These are phyloP conservation scores for Pammene aurita DNA, from an alignment of 2,888 invertebrate species.

Conservation along the genomic window DNA sequence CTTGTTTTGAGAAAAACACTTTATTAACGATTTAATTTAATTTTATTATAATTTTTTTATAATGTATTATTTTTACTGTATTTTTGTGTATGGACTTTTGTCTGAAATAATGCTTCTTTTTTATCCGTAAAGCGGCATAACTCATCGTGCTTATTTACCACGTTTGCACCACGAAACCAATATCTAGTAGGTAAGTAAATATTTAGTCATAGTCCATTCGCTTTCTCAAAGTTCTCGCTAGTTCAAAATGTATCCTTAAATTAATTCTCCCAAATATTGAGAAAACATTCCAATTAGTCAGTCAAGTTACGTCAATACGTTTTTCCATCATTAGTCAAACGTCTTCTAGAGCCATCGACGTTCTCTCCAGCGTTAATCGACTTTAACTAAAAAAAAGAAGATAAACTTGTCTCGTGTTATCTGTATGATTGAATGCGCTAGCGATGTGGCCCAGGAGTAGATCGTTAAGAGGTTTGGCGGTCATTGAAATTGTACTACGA, in stretches of 20 bases:
- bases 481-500: conserved; percentile 7
- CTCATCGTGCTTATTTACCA: too few relatives aligned
- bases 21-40: too few relatives aligned
- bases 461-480: conserved; percentile 20
- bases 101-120: too few relatives aligned
- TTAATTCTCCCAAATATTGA: not conserved
- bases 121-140: too few relatives aligned
- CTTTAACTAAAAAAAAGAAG: conserved; percentile 60
- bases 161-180: too few relatives aligned
- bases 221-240: not conserved
- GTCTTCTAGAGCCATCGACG: conserved; percentile 53
- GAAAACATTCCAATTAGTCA: not conserved
- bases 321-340: conserved; percentile 23
- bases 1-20: too few relatives aligned
- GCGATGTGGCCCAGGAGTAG: conserved; percentile 30
- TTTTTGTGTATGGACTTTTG: too few relatives aligned
- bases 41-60: too few relatives aligned
- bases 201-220: too few relatives aligned
- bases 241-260: not conserved
- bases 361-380: conserved; percentile 61
- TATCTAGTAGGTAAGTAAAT: too few relatives aligned
- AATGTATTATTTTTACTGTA: too few relatives aligned
- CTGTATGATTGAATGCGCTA: conserved; percentile 39
- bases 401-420: conserved; percentile 36
- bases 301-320: conserved; percentile 10